phyloP scores from a whole-genome alignment of 2,797 vertebrate species.

The Vultur gryphus region DNA sequence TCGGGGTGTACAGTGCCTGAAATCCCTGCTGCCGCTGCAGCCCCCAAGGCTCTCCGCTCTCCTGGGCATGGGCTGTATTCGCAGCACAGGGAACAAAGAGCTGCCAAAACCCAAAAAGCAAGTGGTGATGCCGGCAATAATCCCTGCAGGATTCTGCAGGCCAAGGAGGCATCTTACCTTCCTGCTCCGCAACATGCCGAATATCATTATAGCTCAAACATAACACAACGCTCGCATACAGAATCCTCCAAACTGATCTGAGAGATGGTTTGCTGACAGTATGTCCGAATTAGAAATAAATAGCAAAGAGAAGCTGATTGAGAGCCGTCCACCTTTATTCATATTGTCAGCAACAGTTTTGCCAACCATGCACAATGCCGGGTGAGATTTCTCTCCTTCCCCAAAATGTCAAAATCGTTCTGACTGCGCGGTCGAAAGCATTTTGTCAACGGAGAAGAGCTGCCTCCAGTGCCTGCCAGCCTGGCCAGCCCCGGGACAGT shows the following conservation, averaged over 20 bases:
- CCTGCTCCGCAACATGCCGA: background rate
- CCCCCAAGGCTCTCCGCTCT: background rate
- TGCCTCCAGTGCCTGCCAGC: constrained; percentile 1
- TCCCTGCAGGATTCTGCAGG: background rate
- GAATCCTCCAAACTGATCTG: background rate
- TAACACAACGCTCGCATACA: background rate
- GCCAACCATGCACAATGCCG: constrained; percentile 64
- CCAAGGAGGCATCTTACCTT: background rate
- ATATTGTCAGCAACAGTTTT: constrained; percentile 70
- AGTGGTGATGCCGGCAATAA: background rate
- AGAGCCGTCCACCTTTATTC: constrained; percentile 42
- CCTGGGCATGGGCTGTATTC: background rate
- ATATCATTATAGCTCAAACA: background rate
- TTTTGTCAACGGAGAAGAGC: constrained; percentile 22
- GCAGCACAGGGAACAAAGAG: background rate
- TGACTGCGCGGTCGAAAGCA: constrained; percentile 43
- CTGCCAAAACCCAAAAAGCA: background rate
- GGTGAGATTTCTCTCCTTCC: constrained; percentile 49
- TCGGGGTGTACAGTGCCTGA: rapidly evolving
- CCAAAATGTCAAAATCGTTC: constrained; percentile 63
- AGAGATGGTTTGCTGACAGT: background rate
- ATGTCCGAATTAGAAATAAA: constrained; percentile 11
- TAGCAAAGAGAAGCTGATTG: background rate
- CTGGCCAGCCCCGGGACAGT: background rate
- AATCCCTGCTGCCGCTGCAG: rapidly evolving